phyloP scores from a whole-genome alignment of 2,888 invertebrate genomes.

The Hemistola chrysoprasaria region DNA sequence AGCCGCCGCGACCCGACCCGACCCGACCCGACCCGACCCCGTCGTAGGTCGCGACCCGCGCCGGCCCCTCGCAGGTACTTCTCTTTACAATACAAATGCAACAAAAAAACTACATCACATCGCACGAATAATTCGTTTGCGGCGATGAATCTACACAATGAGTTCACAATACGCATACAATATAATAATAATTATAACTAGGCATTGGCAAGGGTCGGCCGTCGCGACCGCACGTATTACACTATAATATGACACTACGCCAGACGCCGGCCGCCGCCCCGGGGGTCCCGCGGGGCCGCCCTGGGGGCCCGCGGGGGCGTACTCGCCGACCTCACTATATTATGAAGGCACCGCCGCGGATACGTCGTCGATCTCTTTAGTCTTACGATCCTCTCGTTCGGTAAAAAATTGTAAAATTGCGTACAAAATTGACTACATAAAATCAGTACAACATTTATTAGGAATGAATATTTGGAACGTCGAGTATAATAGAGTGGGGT shows the following conservation, averaged over 20 bases:
- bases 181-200: conserved; percentile 48
- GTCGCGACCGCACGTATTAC: conserved; percentile 39
- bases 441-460: conserved; percentile 36
- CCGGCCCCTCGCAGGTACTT: too few species aligned
- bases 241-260: conserved; percentile 59
- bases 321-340: too few species aligned
- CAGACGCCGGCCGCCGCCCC: conserved; percentile 37
- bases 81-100: conserved; percentile 26
- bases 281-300: conserved; percentile 40
- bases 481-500: too few species aligned
- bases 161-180: conserved; percentile 55
- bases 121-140: conserved; percentile 23
- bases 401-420: conserved; percentile 36
- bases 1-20: background rate
- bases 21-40: conserved; percentile 22
- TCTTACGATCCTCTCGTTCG: conserved; percentile 5
- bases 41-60: too few species aligned
- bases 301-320: background rate
- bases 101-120: conserved; percentile 31
- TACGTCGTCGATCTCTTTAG: too few species aligned
- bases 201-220: conserved; percentile 73
- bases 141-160: conserved; percentile 32
- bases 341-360: too few species aligned
- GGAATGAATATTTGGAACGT: conserved; percentile 53
- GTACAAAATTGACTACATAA: conserved; percentile 33